Conservation (phyloP, 2,113 vertebrate species). For the Pedionomus torquatus region DNA sequence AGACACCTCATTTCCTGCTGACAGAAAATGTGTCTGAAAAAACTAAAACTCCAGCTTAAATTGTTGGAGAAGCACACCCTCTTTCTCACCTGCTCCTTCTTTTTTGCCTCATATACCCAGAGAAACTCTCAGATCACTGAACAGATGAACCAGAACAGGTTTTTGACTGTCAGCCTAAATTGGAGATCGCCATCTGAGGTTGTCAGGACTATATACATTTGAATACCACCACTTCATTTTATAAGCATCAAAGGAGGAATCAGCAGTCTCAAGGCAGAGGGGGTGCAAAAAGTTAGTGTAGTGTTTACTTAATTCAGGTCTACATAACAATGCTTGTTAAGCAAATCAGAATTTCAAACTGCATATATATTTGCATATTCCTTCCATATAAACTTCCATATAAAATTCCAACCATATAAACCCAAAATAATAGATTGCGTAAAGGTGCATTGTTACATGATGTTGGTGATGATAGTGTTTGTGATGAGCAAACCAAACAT, state of each 20-base stretch:
- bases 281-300: not conserved
- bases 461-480: not conserved
- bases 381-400: too few relatives aligned
- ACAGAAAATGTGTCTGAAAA: not conserved
- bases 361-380: not conserved
- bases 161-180: not conserved
- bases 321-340: not conserved
- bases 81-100: not conserved
- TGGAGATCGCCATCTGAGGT: not conserved
- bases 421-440: not conserved
- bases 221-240: not conserved
- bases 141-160: not conserved
- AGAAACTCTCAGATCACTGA: not conserved
- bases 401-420: not conserved
- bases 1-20: not conserved
- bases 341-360: conserved; percentile 16
- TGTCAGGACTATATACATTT: not conserved
- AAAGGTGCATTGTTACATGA: not conserved
- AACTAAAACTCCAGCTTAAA: not conserved
- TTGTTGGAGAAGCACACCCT: not conserved
- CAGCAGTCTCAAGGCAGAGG: not conserved
- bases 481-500: not conserved
- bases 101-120: not conserved
- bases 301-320: conserved; percentile 22
- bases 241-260: not conserved